phyloP scores from a whole-genome alignment of 2,113 vertebrate species.

The Gavia stellata region DNA sequence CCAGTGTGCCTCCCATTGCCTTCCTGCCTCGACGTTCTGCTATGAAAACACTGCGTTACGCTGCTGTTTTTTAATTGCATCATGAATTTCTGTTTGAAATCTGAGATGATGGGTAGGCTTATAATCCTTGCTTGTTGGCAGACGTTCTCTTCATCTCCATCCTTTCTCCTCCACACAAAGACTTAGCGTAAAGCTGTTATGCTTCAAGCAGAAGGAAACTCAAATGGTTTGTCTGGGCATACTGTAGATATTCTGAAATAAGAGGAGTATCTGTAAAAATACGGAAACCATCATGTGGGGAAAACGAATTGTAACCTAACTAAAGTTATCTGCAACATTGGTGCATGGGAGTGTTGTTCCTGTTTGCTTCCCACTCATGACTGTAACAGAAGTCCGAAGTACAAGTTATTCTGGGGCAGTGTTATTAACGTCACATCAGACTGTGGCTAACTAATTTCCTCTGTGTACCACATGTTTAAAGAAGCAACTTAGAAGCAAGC shows the following conservation, averaged over 20 bases:
- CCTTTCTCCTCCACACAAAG: neutral
- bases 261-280: neutral
- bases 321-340: fast-evolving
- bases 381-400: neutral
- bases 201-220: neutral
- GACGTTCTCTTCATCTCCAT: neutral
- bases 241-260: neutral
- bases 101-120: neutral
- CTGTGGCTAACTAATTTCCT: neutral
- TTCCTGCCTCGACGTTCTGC: neutral
- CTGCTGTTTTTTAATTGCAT: neutral
- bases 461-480: neutral
- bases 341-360: neutral
- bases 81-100: neutral
- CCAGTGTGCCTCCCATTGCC: fast-evolving
- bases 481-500: neutral
- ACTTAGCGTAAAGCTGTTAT: neutral
- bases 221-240: neutral
- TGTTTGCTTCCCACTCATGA: neutral
- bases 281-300: neutral
- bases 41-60: neutral
- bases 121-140: neutral
- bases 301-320: neutral
- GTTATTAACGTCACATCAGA: neutral
- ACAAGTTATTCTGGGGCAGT: neutral